phyloP scores from a whole-genome alignment of 1,140 invertebrate genomes.

The Psilanteris sp. region DNA sequence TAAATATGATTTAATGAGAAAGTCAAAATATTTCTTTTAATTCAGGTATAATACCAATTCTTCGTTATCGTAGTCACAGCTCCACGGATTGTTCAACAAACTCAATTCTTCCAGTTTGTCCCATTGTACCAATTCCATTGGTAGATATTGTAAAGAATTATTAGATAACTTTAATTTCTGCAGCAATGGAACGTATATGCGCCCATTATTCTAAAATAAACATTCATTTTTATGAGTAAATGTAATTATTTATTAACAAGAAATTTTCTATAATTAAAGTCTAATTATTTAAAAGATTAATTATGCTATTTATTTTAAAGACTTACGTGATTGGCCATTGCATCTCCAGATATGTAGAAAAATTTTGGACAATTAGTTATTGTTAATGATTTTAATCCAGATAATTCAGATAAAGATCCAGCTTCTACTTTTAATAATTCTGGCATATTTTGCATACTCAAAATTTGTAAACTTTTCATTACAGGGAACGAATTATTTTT shows the following conservation, averaged over 20 bases:
- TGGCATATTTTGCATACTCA: slow-evolving; percentile 84
- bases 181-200: slow-evolving; percentile 80
- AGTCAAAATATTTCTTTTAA: too few species aligned
- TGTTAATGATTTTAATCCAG: slow-evolving; percentile 79
- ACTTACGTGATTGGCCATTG: slow-evolving; percentile 69
- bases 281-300: too few species aligned
- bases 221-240: too few species aligned
- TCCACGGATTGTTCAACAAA: slow-evolving; percentile 85
- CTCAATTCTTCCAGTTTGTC: slow-evolving; percentile 83
- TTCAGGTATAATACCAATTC: too few species aligned
- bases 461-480: slow-evolving; percentile 81
- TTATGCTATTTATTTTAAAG: too few species aligned
- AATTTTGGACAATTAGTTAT: slow-evolving; percentile 83
- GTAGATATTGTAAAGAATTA: slow-evolving; percentile 84
- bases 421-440: slow-evolving; percentile 80
- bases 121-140: slow-evolving; percentile 83
- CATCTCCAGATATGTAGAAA: slow-evolving; percentile 80
- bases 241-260: too few species aligned
- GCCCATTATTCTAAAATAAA: slow-evolving; percentile 29
- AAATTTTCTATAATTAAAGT: too few species aligned
- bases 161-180: slow-evolving; percentile 84
- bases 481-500: slow-evolving; percentile 81
- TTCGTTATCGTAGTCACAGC: slow-evolving; percentile 87
- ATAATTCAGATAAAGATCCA: slow-evolving; percentile 80
- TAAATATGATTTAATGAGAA: too few species aligned